Base-by-base conservation (phyloP, 30 jellyfish, hydroid and myxozoan species). In the Catostylus mosaicus region DNA sequence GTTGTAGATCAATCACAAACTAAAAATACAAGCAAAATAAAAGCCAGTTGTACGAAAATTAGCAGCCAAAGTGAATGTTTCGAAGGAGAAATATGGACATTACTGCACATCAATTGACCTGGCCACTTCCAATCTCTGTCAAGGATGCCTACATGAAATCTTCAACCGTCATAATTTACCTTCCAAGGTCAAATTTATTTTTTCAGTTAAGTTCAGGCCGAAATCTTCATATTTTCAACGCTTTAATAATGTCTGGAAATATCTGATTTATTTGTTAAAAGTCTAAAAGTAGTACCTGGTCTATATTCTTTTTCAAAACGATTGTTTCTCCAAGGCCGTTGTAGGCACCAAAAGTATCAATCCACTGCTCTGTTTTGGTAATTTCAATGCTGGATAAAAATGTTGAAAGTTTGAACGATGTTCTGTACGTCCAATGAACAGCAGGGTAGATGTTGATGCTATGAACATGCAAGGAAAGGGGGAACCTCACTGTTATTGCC, bases 311-410 rank as follows among this genome's bases (percentile, higher is more conserved):
- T 27, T 65, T 63, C 30, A 83, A 29, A 43, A 18, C n/a, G 27
- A 73, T 30, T 0, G 75, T 40, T 40, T 83, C 93, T 0, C 67
- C 86, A 52, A 68, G 86, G 22, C 81, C 62, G 40, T 46, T 62
- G 22, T 61, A 61, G 22, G 93, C 81, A 46, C 93, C 93, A 71
- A 32, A 83, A 1, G 93, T 70, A 18, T 40, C 86, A 26, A 59
- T 59, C 86, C 86, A 70, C 40, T 71, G 73, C 26, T n/a, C 22
- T 18, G 77, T 57, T 0, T 46, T 23, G 29, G 87, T 70, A 40
- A 68, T 22, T 43, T 61, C 61, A 12, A 32, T 72, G 48, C 37
- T 61, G 11, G 80, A 37, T 51, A 20, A 34, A 63, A 61, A 83
- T 7, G 82, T 36, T 26, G 81, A 83, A 1, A 83, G 63, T 57